Conservation (phyloP, 2,888 invertebrate species). For the Agrenia bidenticulata region DNA sequence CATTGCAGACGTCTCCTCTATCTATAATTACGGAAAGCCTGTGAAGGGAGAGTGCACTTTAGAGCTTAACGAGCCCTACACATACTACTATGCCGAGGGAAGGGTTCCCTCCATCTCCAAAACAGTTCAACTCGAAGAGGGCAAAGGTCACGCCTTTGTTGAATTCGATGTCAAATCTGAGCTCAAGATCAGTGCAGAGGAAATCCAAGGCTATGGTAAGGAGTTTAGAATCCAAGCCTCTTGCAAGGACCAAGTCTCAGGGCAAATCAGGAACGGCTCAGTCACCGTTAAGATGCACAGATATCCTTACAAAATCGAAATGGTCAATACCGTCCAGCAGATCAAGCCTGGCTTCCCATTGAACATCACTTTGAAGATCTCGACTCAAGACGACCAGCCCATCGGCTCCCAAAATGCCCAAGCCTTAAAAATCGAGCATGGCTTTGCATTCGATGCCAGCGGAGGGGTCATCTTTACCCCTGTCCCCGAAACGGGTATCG, state of each 20-base stretch:
- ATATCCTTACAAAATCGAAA: slow-evolving; percentile 71
- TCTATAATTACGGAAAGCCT: slow-evolving; percentile 80
- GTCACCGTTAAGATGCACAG: slow-evolving; percentile 63
- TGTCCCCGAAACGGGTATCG: slow-evolving; percentile 65
- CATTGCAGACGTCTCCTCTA: slow-evolving; percentile 60
- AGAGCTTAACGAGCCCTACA: slow-evolving; percentile 16
- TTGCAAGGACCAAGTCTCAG: slow-evolving; percentile 23
- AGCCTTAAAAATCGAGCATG: slow-evolving; percentile 62
- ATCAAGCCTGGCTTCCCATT: slow-evolving; percentile 73
- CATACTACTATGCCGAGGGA: slow-evolving; percentile 9
- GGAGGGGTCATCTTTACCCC: slow-evolving; percentile 60
- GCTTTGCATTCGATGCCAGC: slow-evolving; percentile 63
- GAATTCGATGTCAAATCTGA: slow-evolving; percentile 27
- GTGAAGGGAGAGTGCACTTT: slow-evolving; percentile 78
- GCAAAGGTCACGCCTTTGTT: slow-evolving; percentile 16
- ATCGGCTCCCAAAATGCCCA: slow-evolving; percentile 55
- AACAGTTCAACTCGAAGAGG: slow-evolving; percentile 6
- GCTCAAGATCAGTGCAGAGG: slow-evolving; percentile 6
- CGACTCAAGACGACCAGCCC: slow-evolving; percentile 69
- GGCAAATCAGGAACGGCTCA: slow-evolving; percentile 25
- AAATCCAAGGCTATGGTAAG: slow-evolving; percentile 1
- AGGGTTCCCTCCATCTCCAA: slow-evolving; percentile 6
- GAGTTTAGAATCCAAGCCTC: slow-evolving; percentile 23
- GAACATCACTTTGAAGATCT: slow-evolving; percentile 62
- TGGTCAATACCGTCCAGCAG: slow-evolving; percentile 76